Evolutionary conservation across 2,797 vertebrate genomes (phyloP).

Genomic region (Chiroxiphia lanceolata): DNA sequence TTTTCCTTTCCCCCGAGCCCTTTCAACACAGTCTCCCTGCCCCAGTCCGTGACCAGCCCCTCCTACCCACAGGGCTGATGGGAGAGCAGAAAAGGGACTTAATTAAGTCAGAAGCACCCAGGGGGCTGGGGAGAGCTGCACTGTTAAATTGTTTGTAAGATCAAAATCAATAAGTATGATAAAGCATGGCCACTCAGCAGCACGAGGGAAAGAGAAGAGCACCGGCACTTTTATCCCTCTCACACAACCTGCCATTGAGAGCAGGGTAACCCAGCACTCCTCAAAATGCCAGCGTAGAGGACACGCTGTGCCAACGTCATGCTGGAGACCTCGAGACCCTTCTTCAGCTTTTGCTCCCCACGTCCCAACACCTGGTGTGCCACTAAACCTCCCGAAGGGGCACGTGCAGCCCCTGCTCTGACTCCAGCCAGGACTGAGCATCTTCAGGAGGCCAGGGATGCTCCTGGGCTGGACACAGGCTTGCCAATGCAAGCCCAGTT

Average conservation of each 20-base stretch:
- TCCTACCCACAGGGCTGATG: background rate
- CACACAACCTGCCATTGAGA: accelerated
- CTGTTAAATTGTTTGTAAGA: slow-evolving; percentile 10
- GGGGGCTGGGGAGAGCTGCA: background rate
- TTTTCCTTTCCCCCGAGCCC: background rate
- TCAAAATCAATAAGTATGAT: background rate
- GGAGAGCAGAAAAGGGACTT: background rate
- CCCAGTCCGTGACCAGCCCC: background rate
- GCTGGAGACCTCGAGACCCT: background rate
- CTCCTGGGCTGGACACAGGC: background rate
- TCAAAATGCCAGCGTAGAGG: accelerated
- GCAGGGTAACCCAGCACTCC: background rate
- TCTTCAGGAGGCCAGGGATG: background rate
- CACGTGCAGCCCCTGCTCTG: accelerated
- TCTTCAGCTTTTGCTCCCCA: background rate
- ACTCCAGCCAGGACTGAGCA: background rate
- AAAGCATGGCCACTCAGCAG: background rate
- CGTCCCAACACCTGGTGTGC: accelerated
- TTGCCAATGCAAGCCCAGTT: background rate
- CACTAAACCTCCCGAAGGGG: background rate
- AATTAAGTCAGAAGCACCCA: slow-evolving; percentile 14
- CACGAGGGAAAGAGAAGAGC: background rate
- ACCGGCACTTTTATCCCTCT: background rate
- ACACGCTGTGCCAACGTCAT: accelerated
- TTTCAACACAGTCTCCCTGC: accelerated